phyloP scores from a whole-genome alignment of 1,140 invertebrate genomes.

The Sipha flava region DNA sequence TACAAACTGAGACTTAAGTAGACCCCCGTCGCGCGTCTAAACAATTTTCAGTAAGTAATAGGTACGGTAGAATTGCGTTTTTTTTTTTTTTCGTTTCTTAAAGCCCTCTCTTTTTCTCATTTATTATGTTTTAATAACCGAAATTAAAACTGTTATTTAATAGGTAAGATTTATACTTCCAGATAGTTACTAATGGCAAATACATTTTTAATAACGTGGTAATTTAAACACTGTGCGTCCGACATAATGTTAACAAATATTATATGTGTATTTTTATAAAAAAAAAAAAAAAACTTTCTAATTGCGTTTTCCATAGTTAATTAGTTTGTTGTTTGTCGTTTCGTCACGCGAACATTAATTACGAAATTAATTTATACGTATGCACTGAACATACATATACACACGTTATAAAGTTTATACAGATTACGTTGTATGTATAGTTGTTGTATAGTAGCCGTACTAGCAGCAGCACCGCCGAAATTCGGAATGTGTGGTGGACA shows the following conservation, averaged over 20 bases:
- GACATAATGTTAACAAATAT: neutral
- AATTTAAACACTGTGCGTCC: constrained; percentile 1
- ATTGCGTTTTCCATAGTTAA: neutral
- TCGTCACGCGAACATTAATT: constrained; percentile 27
- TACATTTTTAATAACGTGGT: constrained; percentile 27
- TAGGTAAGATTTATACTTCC: constrained; percentile 1
- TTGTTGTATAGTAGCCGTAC: too few species aligned
- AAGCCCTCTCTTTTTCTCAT: neutral
- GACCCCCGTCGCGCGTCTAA: neutral
- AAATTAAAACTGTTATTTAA: constrained; percentile 5
- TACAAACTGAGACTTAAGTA: neutral
- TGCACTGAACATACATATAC: neutral
- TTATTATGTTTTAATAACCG: constrained; percentile 13
- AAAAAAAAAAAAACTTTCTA: neutral
- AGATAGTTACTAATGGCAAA: neutral
- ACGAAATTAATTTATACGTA: constrained; percentile 9
- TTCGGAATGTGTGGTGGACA: neutral
- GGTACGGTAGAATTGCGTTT: neutral
- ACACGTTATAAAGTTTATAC: neutral
- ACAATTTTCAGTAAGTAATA: neutral
- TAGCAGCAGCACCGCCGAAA: neutral
- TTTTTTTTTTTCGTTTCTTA: neutral
- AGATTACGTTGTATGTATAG: neutral
- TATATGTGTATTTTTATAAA: too few species aligned
- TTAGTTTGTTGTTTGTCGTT: neutral